Evolutionary conservation across 1,140 invertebrate genomes (phyloP), one percentile per base, ranked within the genome.

Genomic region (Samia ricini): DNA sequence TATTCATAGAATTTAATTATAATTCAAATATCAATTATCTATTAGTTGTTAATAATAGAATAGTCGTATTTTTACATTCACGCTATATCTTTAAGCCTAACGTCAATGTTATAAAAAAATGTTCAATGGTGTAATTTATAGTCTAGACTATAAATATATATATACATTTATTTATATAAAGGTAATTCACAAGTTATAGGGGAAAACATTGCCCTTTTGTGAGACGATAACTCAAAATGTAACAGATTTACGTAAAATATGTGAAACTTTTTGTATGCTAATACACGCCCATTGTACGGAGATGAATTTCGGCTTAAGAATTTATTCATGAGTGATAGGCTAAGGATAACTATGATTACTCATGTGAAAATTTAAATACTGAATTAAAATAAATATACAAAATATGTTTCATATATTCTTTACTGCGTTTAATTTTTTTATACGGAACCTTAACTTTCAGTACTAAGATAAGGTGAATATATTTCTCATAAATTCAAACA

Each of bases 231-330:
- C 83, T 85, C 84, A 82, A 89, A 89, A 84, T 86, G 87, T 88
- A 85, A 85, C 83, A 78, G 85, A 84, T 86, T 83, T 82, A 74
- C 79, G 85, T 85, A 82, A 88, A 84, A 89, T 87, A 88, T 89
- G 80, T 88, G 85, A 85, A 84, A 84, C 84, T 83, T 88, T 88
- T 88, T 88, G 81, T 89, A 89, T 89, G 87, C 81, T 89, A 89
- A 89, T 89, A 86, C 71, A 79, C 86, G 86, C 79, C 81, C 76
- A 87, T 89, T 89, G 83, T 88, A 83, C 83, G 84, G 77, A 83
- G 84, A 89, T 89, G 88, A 89, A 88, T 42, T 85, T 83, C 75
- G 76, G 71, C 77, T 79, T 79, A 79, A 84, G 83, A 82, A 82
- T 86, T 42, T 80, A 84, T 86, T 83, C 80, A 85, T 83, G 76